Percentiles rank a stretch among this genome's conserved stretches.
Evolutionary conservation across 2,797 vertebrate species (phyloP).

Genomic region (Halcyon smyrnensis): DNA sequence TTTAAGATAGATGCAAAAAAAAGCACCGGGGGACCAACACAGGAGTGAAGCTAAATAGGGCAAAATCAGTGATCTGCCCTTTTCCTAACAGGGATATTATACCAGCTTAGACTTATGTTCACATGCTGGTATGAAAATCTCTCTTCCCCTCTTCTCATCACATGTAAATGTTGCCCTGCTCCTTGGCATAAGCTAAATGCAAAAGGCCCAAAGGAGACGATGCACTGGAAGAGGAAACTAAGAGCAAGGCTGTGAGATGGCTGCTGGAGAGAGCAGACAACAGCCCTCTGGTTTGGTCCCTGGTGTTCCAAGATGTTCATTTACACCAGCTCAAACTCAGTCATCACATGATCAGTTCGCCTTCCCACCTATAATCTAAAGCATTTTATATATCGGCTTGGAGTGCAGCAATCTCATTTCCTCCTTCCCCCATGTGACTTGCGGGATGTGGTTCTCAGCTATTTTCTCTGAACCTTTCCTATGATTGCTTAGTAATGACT

Average conservation of each 20-base stretch:
- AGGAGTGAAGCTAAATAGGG: neutral
- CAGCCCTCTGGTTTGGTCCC: neutral
- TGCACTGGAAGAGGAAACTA: neutral
- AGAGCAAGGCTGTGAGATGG: neutral
- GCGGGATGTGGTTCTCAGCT: neutral
- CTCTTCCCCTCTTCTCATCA: neutral
- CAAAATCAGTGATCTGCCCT: neutral
- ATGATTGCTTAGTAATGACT: neutral
- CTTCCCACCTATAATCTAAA: neutral
- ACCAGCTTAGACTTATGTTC: neutral
- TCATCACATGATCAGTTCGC: rapidly evolving
- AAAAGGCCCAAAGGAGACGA: neutral
- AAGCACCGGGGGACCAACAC: neutral
- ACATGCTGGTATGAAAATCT: neutral
- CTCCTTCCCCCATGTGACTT: neutral
- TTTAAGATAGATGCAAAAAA: neutral
- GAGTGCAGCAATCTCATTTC: neutral
- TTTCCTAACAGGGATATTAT: neutral
- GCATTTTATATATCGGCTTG: rapidly evolving
- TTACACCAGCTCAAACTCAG: neutral
- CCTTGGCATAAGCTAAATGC: neutral
- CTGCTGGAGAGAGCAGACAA: neutral
- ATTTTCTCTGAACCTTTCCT: neutral
- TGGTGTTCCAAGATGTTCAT: neutral
- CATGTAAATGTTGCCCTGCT: neutral